Evolutionary conservation across 2,888 invertebrate genomes (phyloP).

Genomic region (Ellobium chinense): DNA sequence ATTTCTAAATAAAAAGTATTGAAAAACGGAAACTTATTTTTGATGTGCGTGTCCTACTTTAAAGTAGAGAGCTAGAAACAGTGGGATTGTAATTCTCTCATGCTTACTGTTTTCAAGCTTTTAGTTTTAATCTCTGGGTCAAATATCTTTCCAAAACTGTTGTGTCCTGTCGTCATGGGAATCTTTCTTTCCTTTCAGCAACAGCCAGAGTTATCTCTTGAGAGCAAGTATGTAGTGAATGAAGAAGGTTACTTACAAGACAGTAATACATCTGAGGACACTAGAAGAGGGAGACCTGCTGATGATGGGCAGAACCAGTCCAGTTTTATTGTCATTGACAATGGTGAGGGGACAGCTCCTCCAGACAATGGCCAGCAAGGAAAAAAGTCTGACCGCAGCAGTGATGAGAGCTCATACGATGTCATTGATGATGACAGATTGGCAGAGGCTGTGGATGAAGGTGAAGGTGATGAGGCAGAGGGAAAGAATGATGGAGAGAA

Average conservation of each 20-base stretch:
- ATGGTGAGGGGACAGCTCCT: not conserved
- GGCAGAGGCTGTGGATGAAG: slow-evolving; percentile 12
- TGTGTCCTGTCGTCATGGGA: not conserved
- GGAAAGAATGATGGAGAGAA: slow-evolving; percentile 1
- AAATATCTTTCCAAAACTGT: not conserved
- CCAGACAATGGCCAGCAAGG: not conserved
- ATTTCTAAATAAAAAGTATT: too few species aligned
- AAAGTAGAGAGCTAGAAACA: too few species aligned
- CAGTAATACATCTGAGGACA: not conserved
- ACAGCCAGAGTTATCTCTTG: not conserved
- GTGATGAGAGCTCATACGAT: slow-evolving; percentile 47
- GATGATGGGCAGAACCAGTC: slow-evolving; percentile 25
- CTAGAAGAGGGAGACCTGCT: not conserved
- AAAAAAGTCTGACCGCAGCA: slow-evolving; percentile 44
- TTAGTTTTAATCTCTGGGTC: not conserved
- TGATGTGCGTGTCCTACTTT: too few species aligned
- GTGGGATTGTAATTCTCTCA: not conserved
- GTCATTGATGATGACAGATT: slow-evolving; percentile 37
- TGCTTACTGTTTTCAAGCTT: not conserved
- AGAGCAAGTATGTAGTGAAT: not conserved
- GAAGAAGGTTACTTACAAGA: not conserved
- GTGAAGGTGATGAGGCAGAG: slow-evolving; percentile 1
- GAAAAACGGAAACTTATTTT: too few species aligned
- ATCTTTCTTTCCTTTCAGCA: not conserved
- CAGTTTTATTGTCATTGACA: slow-evolving; percentile 39